Evolutionary conservation across 2,113 vertebrate species (phyloP).

Genomic region (Phalacrocorax brasilianus): DNA sequence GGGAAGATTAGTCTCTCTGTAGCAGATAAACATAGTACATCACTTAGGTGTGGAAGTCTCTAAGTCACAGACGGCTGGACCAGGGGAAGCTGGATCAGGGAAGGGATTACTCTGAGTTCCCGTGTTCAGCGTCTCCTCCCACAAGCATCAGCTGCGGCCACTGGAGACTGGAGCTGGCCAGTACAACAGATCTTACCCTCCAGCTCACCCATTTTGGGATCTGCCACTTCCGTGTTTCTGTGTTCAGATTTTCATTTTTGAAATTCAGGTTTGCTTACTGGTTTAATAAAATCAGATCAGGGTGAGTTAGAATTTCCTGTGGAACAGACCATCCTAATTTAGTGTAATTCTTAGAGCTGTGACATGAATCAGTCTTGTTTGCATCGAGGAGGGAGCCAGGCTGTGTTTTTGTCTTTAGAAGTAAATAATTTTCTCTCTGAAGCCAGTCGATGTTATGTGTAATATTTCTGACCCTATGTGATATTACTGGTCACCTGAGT

Average conservation of each 20-base stretch:
- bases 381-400: background rate
- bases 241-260: background rate
- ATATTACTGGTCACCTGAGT: background rate
- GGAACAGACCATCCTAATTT: background rate
- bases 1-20: background rate
- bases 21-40: background rate
- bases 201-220: background rate
- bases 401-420: background rate
- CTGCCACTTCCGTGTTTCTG: background rate
- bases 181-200: background rate
- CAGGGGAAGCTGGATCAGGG: background rate
- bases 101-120: background rate
- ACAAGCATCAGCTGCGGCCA: background rate
- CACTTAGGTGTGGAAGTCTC: background rate
- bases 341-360: background rate
- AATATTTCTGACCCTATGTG: background rate
- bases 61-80: background rate
- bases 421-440: background rate
- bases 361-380: background rate
- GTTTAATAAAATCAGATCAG: background rate
- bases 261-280: background rate
- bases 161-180: background rate
- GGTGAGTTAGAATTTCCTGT: background rate
- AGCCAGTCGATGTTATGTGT: background rate
- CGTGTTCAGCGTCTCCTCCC: background rate